A percentile compares a stretch with the other conserved stretches of the same genome.
phyloP scores from a whole-genome alignment of 1,140 invertebrate species.

The Pogonognathellus flavescens region DNA sequence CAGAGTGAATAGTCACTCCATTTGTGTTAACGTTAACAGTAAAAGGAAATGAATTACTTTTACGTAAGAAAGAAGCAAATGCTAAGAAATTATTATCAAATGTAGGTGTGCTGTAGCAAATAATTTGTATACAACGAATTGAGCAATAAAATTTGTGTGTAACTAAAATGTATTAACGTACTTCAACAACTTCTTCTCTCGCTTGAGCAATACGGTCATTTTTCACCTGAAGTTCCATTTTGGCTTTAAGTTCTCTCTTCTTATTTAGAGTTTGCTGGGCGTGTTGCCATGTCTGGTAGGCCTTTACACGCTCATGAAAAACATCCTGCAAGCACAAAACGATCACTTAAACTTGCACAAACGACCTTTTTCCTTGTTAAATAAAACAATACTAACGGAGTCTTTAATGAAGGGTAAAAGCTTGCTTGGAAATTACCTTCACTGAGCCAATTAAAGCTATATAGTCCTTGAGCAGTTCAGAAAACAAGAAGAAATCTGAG shows the following conservation, averaged over 20 bases:
- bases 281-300: constrained; percentile 98
- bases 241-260: constrained; percentile 93
- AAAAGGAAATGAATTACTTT: too few species aligned
- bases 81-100: too few species aligned
- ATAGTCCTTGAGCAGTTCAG: constrained; percentile 96
- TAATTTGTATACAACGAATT: too few species aligned
- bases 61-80: too few species aligned
- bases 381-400: not conserved
- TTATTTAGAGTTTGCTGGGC: constrained; percentile 94
- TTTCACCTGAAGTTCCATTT: constrained; percentile 88
- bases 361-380: constrained; percentile 51
- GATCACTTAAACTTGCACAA: constrained; percentile 53
- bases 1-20: too few species aligned
- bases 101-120: too few species aligned
- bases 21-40: too few species aligned
- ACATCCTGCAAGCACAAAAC: constrained; percentile 79
- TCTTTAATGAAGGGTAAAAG: constrained; percentile 3
- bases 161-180: constrained; percentile 69
- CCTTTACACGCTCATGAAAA: constrained; percentile 98
- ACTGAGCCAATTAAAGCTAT: constrained; percentile 92
- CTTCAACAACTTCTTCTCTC: constrained; percentile 91
- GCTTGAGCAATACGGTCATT: constrained; percentile 91
- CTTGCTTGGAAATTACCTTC: constrained; percentile 75
- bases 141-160: too few species aligned
- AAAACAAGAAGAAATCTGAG: constrained; percentile 92